These are phyloP conservation scores for Rhynchopsitta pachyrhyncha DNA, from an alignment of 2,113 vertebrate species.

Conservation along the genomic window DNA sequence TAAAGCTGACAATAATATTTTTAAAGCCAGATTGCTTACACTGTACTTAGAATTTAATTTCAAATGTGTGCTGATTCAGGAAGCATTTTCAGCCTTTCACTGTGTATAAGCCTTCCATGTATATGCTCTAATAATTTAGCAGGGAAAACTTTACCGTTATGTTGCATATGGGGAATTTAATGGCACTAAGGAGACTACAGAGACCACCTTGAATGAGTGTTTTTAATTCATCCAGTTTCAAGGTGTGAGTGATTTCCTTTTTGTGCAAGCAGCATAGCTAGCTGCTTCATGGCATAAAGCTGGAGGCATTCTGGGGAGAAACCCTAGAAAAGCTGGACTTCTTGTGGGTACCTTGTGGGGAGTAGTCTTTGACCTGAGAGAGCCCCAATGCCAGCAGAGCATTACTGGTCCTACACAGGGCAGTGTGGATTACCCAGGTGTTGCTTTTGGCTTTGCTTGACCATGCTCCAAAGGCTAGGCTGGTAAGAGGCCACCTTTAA, in stretches of 20 bases:
- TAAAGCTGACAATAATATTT: not conserved
- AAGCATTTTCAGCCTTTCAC: not conserved
- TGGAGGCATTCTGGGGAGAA: not conserved
- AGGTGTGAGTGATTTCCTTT: not conserved
- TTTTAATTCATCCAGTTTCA: not conserved
- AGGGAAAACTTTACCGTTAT: not conserved
- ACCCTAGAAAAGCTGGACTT: not conserved
- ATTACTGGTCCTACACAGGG: not conserved
- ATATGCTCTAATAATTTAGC: not conserved
- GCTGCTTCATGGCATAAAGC: not conserved
- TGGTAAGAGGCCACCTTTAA: not conserved
- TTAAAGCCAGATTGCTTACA: not conserved
- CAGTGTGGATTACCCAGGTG: fast-evolving
- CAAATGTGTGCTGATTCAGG: not conserved
- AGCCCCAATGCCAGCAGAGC: fast-evolving
- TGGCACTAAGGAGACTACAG: not conserved
- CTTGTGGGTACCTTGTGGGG: not conserved
- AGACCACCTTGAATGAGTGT: not conserved
- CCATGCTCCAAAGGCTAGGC: not conserved
- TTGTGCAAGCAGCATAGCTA: not conserved
- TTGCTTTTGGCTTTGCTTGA: not conserved
- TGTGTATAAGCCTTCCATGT: not conserved
- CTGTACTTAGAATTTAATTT: constrained; percentile 5
- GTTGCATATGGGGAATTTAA: not conserved
- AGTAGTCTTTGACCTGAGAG: not conserved